phyloP scores from a whole-genome alignment of 2,113 vertebrate species.

The Xenus cinereus region DNA sequence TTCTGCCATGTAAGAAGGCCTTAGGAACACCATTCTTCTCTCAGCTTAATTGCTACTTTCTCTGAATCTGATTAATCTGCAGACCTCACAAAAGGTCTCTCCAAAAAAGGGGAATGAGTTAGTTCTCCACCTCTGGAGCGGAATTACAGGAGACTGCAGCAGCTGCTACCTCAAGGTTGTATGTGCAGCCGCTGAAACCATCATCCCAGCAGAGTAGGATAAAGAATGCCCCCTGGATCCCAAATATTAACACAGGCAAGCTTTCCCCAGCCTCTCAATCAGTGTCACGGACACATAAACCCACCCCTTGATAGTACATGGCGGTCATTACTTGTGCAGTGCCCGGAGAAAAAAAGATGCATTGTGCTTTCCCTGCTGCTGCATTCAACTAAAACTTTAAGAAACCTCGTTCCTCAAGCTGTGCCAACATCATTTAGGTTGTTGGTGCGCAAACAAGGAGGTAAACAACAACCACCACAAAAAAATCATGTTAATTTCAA shows the following conservation, averaged over 20 bases:
- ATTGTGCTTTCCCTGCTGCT: neutral
- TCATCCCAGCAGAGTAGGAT: neutral
- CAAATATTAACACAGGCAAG: constrained; percentile 3
- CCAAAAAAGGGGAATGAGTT: neutral
- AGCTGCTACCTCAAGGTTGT: neutral
- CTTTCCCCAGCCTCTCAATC: neutral
- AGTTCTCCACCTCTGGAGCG: neutral
- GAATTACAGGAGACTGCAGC: neutral
- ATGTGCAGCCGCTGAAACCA: neutral
- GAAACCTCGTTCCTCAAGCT: constrained; percentile 34
- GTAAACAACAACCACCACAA: constrained; percentile 44
- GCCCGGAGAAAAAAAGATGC: neutral
- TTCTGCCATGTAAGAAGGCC: neutral
- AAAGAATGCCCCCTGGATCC: neutral
- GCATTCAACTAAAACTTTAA: constrained; percentile 15
- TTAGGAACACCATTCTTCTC: neutral
- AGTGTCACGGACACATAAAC: neutral
- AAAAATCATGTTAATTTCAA: constrained; percentile 69
- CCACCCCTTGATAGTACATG: neutral
- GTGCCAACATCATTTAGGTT: constrained; percentile 33
- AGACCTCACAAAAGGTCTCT: neutral
- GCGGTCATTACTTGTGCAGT: neutral
- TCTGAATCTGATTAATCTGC: constrained; percentile 1
- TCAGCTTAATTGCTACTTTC: neutral
- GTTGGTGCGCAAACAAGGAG: constrained; percentile 41